Percentiles rank a stretch among this genome's conserved stretches.
phyloP scores from a whole-genome alignment of 2,888 invertebrate genomes.

The Cheilosia soror region DNA sequence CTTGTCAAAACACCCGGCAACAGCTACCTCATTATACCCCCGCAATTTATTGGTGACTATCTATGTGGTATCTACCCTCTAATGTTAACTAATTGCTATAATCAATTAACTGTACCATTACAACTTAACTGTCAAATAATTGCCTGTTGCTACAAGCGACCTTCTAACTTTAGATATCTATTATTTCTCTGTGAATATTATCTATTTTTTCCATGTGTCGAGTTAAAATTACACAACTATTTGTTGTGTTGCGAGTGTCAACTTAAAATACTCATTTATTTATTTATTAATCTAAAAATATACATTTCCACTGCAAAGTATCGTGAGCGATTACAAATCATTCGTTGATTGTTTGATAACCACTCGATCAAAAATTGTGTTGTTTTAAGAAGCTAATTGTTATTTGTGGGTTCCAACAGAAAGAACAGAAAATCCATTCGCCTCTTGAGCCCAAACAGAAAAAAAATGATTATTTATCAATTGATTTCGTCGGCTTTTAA shows the following conservation, averaged over 20 bases:
- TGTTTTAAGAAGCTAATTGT: not conserved
- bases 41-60: too few species aligned
- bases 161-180: not conserved
- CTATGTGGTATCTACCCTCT: too few species aligned
- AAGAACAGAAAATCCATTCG: not conserved
- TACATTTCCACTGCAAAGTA: not conserved
- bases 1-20: too few species aligned
- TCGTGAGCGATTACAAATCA: conserved; percentile 7
- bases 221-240: too few species aligned
- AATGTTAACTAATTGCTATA: too few species aligned
- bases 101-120: too few species aligned
- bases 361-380: not conserved
- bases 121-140: too few species aligned
- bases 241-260: too few species aligned
- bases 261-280: not conserved
- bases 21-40: too few species aligned
- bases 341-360: conserved; percentile 13
- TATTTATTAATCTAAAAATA: not conserved
- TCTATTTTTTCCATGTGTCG: not conserved
- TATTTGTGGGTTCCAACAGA: conserved; percentile 1
- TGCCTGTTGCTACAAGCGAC: not conserved
- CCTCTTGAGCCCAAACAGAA: not conserved
- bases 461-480: not conserved
- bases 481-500: not conserved
- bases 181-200: not conserved